phyloP scores from a whole-genome alignment of 2,113 vertebrate species.

The Limnothrissa miodon region DNA sequence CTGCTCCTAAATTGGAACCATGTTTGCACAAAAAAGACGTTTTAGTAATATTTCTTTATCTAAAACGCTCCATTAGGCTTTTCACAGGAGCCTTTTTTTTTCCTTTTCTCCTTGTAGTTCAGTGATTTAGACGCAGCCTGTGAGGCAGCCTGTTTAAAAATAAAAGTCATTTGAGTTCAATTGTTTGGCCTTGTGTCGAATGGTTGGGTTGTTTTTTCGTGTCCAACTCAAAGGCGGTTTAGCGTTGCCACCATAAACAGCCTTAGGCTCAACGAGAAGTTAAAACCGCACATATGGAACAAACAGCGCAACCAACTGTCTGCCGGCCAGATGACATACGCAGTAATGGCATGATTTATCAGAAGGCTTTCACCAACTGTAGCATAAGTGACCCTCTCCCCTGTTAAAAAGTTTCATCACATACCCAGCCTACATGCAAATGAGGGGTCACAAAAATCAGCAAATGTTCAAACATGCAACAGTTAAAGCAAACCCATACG shows the following conservation, averaged over 20 bases:
- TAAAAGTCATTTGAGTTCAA: neutral
- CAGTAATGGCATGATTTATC: constrained; percentile 11
- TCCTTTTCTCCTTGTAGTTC: neutral
- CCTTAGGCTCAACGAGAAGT: neutral
- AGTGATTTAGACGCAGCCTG: neutral
- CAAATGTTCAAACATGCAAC: constrained; percentile 1
- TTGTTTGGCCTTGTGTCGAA: neutral
- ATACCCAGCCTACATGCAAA: neutral
- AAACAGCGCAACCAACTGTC: neutral
- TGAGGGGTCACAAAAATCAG: constrained; percentile 1
- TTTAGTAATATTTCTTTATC: constrained; percentile 8
- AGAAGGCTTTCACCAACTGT: neutral
- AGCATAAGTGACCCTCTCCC: neutral
- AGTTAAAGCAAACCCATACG: neutral
- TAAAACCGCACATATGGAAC: constrained; percentile 13
- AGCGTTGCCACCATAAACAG: neutral
- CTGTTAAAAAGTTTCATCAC: neutral
- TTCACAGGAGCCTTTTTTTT: neutral
- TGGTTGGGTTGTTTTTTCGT: neutral
- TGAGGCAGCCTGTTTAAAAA: constrained; percentile 5
- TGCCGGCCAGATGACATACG: constrained; percentile 10
- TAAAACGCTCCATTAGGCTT: neutral
- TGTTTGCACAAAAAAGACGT: neutral
- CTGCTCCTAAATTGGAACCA: constrained; percentile 7
- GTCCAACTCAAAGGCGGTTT: constrained; percentile 4